Percentiles rank a stretch among this genome's conserved stretches.
phyloP scores from a whole-genome alignment of 2,113 vertebrate species.

The Cinclus cinclus region DNA sequence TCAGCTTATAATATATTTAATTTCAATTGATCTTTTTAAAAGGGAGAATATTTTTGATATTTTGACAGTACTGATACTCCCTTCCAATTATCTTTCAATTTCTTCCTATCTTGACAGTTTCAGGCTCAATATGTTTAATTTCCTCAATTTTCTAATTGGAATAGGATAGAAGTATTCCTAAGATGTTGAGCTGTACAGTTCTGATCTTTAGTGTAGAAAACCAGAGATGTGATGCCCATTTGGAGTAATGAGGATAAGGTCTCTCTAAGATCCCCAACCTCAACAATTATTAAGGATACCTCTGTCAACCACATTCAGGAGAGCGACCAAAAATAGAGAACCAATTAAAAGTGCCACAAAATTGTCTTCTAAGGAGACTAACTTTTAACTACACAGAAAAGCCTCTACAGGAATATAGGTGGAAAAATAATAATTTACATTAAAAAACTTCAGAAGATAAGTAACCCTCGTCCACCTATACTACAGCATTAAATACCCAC shows the following conservation, averaged over 20 bases:
- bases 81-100: not conserved
- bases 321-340: not conserved
- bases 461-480: fast-evolving
- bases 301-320: not conserved
- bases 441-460: not conserved
- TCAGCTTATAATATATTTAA: not conserved
- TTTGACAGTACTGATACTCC: not conserved
- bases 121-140: not conserved
- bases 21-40: not conserved
- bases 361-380: not conserved
- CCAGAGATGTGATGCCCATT: not conserved
- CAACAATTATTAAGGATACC: not conserved
- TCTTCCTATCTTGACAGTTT: not conserved
- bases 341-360: not conserved
- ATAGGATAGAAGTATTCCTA: not conserved
- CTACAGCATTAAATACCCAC: not conserved
- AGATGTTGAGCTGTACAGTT: not conserved
- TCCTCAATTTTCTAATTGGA: not conserved
- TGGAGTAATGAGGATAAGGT: not conserved
- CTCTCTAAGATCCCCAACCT: not conserved
- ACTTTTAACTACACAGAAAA: not conserved
- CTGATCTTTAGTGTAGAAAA: not conserved
- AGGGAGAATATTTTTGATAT: not conserved
- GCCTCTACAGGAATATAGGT: not conserved
- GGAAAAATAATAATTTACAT: not conserved